Conservation (phyloP, 2,113 vertebrate species). For the Pica pica region DNA sequence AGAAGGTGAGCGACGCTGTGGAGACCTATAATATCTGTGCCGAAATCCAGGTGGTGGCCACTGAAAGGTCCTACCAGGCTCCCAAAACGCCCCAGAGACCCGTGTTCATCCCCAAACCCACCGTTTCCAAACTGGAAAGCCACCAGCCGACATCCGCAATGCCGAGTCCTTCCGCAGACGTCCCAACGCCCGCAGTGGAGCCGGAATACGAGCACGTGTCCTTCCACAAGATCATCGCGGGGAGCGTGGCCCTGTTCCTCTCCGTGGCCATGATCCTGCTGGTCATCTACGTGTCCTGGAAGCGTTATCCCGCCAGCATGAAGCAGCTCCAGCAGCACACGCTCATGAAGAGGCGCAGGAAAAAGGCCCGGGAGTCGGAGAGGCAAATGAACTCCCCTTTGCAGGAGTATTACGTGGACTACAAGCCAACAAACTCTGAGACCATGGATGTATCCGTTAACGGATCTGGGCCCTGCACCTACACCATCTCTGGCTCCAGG, state of each 20-base stretch:
- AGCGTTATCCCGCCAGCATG: constrained; percentile 93
- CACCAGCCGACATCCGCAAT: constrained; percentile 47
- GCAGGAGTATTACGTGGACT: constrained; percentile 99
- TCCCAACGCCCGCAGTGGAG: constrained; percentile 76
- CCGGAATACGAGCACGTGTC: constrained; percentile 92
- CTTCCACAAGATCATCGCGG: constrained; percentile 95
- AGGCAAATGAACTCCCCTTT: constrained; percentile 92
- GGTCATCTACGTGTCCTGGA: constrained; percentile 97
- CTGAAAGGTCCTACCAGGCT: constrained; percentile 74
- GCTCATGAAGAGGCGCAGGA: constrained; percentile 87
- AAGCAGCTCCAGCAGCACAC: constrained; percentile 93
- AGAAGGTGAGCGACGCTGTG: constrained; percentile 91
- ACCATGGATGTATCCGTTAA: constrained; percentile 98
- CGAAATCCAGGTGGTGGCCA: constrained; percentile 75
- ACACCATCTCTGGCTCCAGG: constrained; percentile 98
- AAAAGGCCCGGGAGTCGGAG: constrained; percentile 88
- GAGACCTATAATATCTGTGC: constrained; percentile 88
- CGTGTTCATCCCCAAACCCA: constrained; percentile 76
- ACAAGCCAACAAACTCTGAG: constrained; percentile 97
- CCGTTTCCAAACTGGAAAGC: constrained; percentile 74
- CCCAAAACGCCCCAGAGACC: constrained; percentile 77
- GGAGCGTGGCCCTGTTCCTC: constrained; percentile 91
- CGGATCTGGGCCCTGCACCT: constrained; percentile 95
- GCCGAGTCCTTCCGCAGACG: constrained; percentile 71
- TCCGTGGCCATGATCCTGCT: constrained; percentile 94